phyloP scores from a whole-genome alignment of 2,888 invertebrate species.

The Eupithecia centaureata region DNA sequence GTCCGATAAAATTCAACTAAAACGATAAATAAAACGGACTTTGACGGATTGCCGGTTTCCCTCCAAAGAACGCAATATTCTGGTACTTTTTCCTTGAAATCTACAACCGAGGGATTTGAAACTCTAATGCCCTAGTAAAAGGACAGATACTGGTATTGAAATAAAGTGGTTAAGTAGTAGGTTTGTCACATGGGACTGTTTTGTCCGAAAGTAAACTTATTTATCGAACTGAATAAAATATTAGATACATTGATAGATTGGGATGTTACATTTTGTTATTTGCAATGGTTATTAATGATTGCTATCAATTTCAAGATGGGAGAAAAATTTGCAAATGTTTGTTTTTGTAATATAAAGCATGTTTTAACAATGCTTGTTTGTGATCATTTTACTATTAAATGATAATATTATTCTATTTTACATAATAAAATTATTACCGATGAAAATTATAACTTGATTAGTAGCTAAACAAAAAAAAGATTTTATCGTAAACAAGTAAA shows the following conservation, averaged over 20 bases:
- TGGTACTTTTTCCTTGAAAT: neutral
- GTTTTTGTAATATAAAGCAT: too few relatives aligned
- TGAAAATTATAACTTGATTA: too few relatives aligned
- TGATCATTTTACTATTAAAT: too few relatives aligned
- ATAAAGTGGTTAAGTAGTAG: conserved; percentile 51
- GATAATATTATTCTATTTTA: too few relatives aligned
- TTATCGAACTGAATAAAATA: conserved; percentile 79
- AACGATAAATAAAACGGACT: conserved; percentile 83
- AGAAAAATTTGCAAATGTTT: neutral
- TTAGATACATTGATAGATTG: conserved; percentile 70
- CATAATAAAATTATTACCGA: too few relatives aligned
- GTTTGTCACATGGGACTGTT: conserved; percentile 80
- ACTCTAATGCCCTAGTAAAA: conserved; percentile 8
- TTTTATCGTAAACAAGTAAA: too few relatives aligned
- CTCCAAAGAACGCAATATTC: conserved; percentile 67
- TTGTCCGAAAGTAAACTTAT: conserved; percentile 82
- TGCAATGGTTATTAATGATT: conserved; percentile 45
- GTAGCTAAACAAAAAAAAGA: too few relatives aligned
- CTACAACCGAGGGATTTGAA: neutral
- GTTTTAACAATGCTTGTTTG: too few relatives aligned
- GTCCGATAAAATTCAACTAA: conserved; percentile 83
- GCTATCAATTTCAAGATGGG: conserved; percentile 18
- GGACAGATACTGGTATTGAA: conserved; percentile 53
- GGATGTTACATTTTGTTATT: conserved; percentile 62
- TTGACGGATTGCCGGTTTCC: conserved; percentile 80